These are phyloP conservation scores for Noctua comes DNA, from an alignment of 2,888 invertebrate species.

Conservation along the genomic window DNA sequence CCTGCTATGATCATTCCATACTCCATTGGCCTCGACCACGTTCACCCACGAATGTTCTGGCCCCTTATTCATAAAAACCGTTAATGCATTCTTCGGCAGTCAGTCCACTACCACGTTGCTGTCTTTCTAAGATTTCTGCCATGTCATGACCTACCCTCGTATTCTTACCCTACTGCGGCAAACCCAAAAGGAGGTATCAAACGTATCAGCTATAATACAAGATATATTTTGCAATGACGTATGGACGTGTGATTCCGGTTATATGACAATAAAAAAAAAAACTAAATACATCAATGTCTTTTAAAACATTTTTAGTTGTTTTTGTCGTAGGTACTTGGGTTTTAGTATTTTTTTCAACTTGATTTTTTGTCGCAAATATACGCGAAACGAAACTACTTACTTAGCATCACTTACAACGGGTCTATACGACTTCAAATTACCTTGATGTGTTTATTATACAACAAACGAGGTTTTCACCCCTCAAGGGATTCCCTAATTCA, in stretches of 20 bases:
- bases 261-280: too few species aligned
- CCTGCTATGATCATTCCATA: too few species aligned
- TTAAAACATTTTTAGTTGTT: too few species aligned
- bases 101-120: background rate
- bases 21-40: background rate
- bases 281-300: too few species aligned
- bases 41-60: background rate
- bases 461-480: background rate
- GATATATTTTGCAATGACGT: background rate
- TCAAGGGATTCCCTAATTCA: background rate
- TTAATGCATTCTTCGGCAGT: background rate
- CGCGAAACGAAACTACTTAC: background rate
- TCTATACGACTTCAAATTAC: background rate
- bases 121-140: too few species aligned
- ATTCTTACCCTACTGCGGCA: too few species aligned
- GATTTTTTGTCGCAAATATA: background rate
- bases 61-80: background rate
- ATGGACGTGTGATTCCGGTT: too few species aligned
- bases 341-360: too few species aligned
- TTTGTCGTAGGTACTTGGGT: too few species aligned
- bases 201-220: background rate
- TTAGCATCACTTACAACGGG: background rate
- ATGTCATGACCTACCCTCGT: too few species aligned
- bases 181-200: too few species aligned
- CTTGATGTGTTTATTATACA: constrained; percentile 10